Evolutionary conservation across 2,797 vertebrate genomes (phyloP).

Genomic region (Alauda arvensis): DNA sequence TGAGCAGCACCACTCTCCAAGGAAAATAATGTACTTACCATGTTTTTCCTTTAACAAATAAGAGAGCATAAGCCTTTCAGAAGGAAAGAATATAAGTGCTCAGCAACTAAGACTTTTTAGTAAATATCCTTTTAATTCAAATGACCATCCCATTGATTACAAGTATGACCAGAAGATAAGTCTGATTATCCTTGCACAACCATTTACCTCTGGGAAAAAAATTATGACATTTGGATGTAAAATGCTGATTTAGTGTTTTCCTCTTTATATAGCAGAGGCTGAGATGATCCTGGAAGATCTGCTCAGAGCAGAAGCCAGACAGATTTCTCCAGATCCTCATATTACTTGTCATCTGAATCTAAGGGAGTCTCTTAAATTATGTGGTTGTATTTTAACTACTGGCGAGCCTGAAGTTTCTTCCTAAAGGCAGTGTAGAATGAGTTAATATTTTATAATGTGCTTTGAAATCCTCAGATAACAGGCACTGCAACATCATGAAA

Average conservation of each 20-base stretch:
- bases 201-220: neutral
- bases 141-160: neutral
- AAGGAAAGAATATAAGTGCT: neutral
- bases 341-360: neutral
- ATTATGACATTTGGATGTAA: neutral
- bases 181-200: neutral
- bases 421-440: neutral
- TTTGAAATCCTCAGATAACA: slow-evolving; percentile 34
- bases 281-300: neutral
- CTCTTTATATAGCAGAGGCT: neutral
- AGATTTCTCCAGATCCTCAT: neutral
- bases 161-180: neutral
- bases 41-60: neutral
- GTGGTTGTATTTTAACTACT: neutral
- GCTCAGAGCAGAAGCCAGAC: neutral
- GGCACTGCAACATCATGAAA: neutral
- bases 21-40: neutral
- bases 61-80: neutral
- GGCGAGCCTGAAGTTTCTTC: neutral
- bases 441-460: neutral
- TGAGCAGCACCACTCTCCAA: neutral
- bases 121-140: neutral
- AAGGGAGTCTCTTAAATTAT: neutral
- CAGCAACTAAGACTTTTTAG: neutral
- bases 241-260: neutral